A percentile compares a stretch with the other conserved stretches of the same genome.
phyloP scores from a whole-genome alignment of 2,797 vertebrate genomes.

The Pyrocephalus nanus region DNA sequence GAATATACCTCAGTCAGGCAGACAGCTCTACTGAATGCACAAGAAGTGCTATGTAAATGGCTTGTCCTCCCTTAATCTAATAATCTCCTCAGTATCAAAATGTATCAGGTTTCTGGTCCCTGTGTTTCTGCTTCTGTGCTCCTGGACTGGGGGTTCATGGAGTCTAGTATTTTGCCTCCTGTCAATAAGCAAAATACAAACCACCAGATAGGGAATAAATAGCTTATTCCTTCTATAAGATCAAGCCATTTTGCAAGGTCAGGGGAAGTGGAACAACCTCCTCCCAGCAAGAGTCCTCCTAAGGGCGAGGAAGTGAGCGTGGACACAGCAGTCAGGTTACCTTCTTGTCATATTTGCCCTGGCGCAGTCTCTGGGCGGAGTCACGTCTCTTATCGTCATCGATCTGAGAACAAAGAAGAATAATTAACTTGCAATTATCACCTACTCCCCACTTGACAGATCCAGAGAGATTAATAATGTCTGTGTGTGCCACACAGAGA shows the following conservation, averaged over 20 bases:
- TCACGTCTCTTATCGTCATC: conserved; percentile 91
- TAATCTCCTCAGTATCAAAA: neutral
- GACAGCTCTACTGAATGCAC: neutral
- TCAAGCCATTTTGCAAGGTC: neutral
- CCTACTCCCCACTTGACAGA: neutral
- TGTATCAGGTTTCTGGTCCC: neutral
- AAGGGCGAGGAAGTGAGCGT: neutral
- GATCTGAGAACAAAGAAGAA: conserved; percentile 80
- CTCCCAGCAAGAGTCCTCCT: neutral
- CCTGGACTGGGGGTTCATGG: neutral
- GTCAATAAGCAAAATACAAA: neutral
- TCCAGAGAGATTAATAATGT: neutral
- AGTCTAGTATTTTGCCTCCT: neutral
- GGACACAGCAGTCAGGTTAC: conserved; percentile 64
- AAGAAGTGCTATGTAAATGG: neutral
- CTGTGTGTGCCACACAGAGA: neutral
- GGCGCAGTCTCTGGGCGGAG: conserved; percentile 77
- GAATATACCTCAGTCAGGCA: neutral
- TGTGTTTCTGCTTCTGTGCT: neutral
- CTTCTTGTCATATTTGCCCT: conserved; percentile 95
- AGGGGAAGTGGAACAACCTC: neutral
- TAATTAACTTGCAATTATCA: conserved; percentile 53
- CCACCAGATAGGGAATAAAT: neutral
- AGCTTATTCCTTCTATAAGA: neutral
- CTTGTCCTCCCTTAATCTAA: neutral